Evolutionary conservation across 2,113 vertebrate genomes (phyloP).

Genomic region (Ginglymostoma cirratum): DNA sequence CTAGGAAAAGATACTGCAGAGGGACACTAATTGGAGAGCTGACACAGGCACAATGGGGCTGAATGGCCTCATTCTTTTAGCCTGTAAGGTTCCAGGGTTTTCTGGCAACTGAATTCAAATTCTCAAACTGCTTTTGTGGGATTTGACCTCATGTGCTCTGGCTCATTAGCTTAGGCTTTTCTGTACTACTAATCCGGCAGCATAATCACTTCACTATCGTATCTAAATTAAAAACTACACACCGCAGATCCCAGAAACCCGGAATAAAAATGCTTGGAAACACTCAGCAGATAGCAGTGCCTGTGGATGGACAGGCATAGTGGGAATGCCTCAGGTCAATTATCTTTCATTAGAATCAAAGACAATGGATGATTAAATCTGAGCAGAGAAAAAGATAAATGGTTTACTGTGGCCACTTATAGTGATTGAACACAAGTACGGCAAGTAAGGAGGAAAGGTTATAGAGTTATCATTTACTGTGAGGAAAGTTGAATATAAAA

Average conservation of each 20-base stretch:
- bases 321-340: neutral
- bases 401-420: no score
- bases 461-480: no score
- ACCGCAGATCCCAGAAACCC: neutral
- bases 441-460: no score
- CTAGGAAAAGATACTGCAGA: neutral
- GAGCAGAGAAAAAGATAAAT: no score
- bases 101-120: neutral
- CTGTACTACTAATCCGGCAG: neutral
- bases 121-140: neutral
- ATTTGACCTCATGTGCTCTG: neutral
- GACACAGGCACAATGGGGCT: neutral
- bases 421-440: no score
- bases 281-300: neutral
- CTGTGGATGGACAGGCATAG: neutral
- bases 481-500: no score
- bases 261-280: neutral
- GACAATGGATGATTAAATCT: neutral
- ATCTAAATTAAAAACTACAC: neutral
- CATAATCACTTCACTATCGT: neutral
- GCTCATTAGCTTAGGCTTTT: neutral
- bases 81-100: neutral
- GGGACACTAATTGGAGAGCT: neutral
- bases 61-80: neutral
- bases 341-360: neutral